Evolutionary conservation across 1,140 invertebrate species (phyloP), one percentile per base, ranked within the genome.

Genomic region (Drosophila nasuta): DNA sequence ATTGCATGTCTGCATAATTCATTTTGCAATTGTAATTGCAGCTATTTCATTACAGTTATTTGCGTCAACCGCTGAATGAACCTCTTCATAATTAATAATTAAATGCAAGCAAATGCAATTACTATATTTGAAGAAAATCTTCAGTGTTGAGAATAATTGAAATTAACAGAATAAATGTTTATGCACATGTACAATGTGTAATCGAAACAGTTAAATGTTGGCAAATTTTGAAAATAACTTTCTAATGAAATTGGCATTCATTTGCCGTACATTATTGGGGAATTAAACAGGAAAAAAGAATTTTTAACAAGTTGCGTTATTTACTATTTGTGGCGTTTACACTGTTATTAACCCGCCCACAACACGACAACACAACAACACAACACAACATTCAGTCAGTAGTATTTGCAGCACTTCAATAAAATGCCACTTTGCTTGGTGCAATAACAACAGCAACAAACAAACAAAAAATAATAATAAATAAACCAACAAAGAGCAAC

Each of bases 301-400:
- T 6, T 43, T 57, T 75, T 70, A 68, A 67, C 43, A 68, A 45
- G 49, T 65, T 25, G 28, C 45, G 43, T 72, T 67, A 51, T 75
- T 76, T 63, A 72, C 65, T 74, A 41, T 68, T 63, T 81, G 85
- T 13, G 81, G 75, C 48, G 70, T 74, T 88, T 68, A 89, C 81
- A 85, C 86, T 79, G 62, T 81, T 81, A 88, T 88, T 88, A 85
- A 85, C 67, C 58, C 67, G 82, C 64, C 82, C 82, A 86, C 66
- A 86, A 81, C 69, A 79, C 49, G 49, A 13, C 30, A 35, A 77
- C 77, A 83, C 69, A 70, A 77, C 74, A 66, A 20, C 20, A 3
- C 20, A 20, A 20, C 20, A 20, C 20, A 25, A 25, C 20, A 25
- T 25, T 25, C 20, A 25, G 13, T 5, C 35, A 48, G 41, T 49